Percentiles rank a stretch among this genome's conserved stretches.
phyloP scores from a whole-genome alignment of 2,113 vertebrate species.

The Anas platyrhynchos region DNA sequence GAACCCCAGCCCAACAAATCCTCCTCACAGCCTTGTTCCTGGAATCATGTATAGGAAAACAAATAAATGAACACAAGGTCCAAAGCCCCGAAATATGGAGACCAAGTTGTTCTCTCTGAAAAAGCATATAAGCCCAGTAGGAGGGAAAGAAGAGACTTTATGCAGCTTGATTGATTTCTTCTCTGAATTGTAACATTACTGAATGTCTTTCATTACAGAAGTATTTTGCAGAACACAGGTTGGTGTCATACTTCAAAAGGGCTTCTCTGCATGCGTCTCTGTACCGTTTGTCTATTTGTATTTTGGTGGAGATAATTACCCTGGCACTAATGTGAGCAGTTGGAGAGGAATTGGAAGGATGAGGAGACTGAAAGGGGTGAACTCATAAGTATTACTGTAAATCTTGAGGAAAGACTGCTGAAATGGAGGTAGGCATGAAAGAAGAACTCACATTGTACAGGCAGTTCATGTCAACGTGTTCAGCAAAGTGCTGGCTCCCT shows the following conservation, averaged over 20 bases:
- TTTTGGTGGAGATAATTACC: neutral
- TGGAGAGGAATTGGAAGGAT: neutral
- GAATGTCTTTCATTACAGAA: neutral
- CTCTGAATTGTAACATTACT: neutral
- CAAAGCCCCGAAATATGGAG: neutral
- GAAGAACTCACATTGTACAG: neutral
- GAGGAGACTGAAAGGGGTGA: neutral
- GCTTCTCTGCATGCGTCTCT: neutral
- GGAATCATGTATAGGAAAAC: neutral
- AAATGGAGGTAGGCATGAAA: neutral
- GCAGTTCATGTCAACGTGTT: fast-evolving
- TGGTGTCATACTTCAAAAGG: neutral
- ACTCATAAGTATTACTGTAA: neutral
- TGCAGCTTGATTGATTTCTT: neutral
- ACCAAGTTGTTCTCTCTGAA: neutral
- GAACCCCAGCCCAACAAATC: neutral
- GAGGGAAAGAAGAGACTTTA: neutral
- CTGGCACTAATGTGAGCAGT: neutral
- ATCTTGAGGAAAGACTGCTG: neutral
- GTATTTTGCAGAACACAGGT: neutral
- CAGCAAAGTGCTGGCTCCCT: neutral
- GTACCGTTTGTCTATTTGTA: neutral
- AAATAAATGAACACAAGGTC: neutral
- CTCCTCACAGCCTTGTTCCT: neutral
- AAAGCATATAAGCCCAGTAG: neutral